phyloP scores from a whole-genome alignment of 2,113 vertebrate species.

The Oreochromis niloticus region DNA sequence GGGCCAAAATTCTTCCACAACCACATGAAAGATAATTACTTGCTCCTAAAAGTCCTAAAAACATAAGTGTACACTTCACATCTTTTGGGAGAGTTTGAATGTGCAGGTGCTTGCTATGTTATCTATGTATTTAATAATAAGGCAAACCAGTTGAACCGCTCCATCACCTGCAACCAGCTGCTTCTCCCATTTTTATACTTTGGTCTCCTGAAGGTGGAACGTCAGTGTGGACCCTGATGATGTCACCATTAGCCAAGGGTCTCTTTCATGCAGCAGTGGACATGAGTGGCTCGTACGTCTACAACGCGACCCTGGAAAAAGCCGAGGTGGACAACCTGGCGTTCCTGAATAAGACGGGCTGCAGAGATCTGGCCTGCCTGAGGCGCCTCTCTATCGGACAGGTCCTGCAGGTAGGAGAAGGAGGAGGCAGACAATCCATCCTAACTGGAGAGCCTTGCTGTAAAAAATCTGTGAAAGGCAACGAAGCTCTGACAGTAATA shows the following conservation, averaged over 20 bases:
- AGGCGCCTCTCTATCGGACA: constrained; percentile 36
- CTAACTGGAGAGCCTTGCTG: background rate
- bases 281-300: constrained; percentile 72
- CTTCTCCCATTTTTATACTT: background rate
- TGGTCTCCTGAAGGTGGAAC: constrained; percentile 58
- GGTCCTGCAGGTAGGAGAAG: constrained; percentile 65
- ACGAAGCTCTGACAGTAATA: background rate
- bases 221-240: constrained; percentile 70
- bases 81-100: background rate
- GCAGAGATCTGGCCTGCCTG: constrained; percentile 63
- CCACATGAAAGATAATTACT: background rate
- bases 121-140: background rate
- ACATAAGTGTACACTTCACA: background rate
- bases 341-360: constrained; percentile 68
- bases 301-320: constrained; percentile 51
- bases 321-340: constrained; percentile 70
- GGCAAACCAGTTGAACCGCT: background rate
- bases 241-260: constrained; percentile 69
- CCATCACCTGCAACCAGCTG: background rate
- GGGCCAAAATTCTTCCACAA: background rate
- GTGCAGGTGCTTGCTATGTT: background rate
- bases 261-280: constrained; percentile 75
- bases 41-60: background rate
- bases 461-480: background rate
- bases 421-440: background rate